Evolutionary conservation across 1,140 invertebrate species (phyloP).

Genomic region (Watersipora subatra): DNA sequence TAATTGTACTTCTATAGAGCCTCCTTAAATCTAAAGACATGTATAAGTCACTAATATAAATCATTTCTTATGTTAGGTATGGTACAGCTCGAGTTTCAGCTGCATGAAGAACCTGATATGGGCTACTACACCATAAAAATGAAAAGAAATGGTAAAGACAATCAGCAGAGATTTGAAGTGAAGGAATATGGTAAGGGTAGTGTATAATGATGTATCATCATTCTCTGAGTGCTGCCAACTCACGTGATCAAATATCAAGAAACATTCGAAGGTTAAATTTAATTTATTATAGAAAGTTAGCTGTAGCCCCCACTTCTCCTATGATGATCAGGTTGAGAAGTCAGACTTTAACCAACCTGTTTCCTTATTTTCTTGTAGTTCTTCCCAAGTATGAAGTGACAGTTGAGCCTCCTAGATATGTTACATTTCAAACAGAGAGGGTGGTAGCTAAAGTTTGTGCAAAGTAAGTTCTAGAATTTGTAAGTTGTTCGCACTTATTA

Average conservation of each 20-base stretch:
- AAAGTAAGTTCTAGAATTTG: too few relatives aligned
- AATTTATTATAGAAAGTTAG: too few relatives aligned
- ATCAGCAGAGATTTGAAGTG: constrained; percentile 56
- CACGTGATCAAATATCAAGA: too few relatives aligned
- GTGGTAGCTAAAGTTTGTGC: constrained; percentile 64
- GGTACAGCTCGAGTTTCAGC: constrained; percentile 49
- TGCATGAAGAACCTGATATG: constrained; percentile 70
- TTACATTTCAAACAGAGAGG: constrained; percentile 61
- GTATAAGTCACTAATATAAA: too few relatives aligned
- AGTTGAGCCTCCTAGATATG: constrained; percentile 62
- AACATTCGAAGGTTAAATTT: too few relatives aligned
- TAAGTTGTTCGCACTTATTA: too few relatives aligned
- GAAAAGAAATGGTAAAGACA: constrained; percentile 31
- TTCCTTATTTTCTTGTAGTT: constrained; percentile 42
- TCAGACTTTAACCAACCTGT: not conserved
- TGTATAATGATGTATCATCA: not conserved
- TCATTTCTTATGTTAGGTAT: too few relatives aligned
- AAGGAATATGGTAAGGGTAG: constrained; percentile 58
- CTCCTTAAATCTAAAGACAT: too few relatives aligned
- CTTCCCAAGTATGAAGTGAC: constrained; percentile 79
- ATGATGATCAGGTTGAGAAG: too few relatives aligned
- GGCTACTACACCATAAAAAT: constrained; percentile 78
- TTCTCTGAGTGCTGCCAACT: not conserved
- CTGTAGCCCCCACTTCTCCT: too few relatives aligned
- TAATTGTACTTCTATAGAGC: too few relatives aligned